Conservation (phyloP, 1,140 invertebrate genomes). For the Diabrotica undecimpunctata region DNA sequence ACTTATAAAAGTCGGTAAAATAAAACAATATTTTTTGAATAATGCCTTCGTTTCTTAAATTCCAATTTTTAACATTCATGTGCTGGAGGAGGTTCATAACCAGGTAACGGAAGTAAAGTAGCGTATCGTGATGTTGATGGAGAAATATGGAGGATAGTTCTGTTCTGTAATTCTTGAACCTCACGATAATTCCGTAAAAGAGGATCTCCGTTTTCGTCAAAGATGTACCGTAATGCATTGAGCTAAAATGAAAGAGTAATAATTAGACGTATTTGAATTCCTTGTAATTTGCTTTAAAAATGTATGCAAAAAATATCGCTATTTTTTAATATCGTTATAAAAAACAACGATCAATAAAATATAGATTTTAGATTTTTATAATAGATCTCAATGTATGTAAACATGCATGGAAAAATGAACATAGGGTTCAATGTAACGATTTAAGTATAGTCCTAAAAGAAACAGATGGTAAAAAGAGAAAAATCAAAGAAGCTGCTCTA, state of each 20-base stretch:
- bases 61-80: too few relatives aligned
- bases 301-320: background rate
- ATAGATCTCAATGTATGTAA: too few relatives aligned
- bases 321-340: background rate
- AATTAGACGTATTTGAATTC: background rate
- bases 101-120: conserved; percentile 33
- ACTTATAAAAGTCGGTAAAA: too few relatives aligned
- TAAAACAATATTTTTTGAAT: too few relatives aligned
- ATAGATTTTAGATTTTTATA: background rate
- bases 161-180: conserved; percentile 24
- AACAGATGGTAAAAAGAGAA: too few relatives aligned
- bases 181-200: conserved; percentile 41
- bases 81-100: background rate
- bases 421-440: too few relatives aligned
- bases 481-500: too few relatives aligned
- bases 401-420: too few relatives aligned
- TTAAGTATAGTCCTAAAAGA: too few relatives aligned
- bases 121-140: conserved; percentile 38
- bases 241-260: conserved; percentile 29
- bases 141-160: conserved; percentile 40
- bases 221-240: conserved; percentile 36
- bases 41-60: too few relatives aligned
- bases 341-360: background rate
- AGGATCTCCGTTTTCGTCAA: conserved; percentile 38
- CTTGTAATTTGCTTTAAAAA: background rate